Percentiles rank a stretch among this genome's conserved stretches.
phyloP scores from a whole-genome alignment of 1,140 invertebrate genomes.

The Zophobas atratus region DNA sequence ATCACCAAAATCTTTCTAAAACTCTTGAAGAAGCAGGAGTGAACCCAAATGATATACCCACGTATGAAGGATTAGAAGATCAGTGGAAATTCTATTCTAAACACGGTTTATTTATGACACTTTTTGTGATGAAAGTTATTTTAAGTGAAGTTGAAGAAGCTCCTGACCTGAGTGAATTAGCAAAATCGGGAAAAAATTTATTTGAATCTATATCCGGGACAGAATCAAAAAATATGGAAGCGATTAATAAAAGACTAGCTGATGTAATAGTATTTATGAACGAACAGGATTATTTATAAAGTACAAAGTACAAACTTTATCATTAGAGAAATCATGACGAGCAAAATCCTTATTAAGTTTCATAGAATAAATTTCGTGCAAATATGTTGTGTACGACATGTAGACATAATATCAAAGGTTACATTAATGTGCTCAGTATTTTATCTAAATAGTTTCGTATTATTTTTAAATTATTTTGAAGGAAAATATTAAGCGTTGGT shows the following conservation, averaged over 20 bases:
- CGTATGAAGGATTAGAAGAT: conserved; percentile 54
- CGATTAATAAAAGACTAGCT: conserved; percentile 16
- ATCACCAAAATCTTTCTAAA: conserved; percentile 52
- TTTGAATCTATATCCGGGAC: background rate
- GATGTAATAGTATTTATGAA: conserved; percentile 26
- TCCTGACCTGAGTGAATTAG: conserved; percentile 18
- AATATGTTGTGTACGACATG: too few species aligned
- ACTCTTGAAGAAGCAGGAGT: conserved; percentile 60
- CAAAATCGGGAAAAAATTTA: conserved; percentile 12
- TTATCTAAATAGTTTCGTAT: too few species aligned
- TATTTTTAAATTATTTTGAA: too few species aligned
- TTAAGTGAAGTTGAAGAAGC: conserved; percentile 17
- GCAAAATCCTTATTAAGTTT: too few species aligned
- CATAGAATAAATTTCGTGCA: too few species aligned
- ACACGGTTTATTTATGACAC: conserved; percentile 23
- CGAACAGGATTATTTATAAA: conserved; percentile 23
- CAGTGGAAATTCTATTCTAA: conserved; percentile 24
- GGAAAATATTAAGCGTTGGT: too few species aligned
- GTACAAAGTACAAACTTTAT: too few species aligned
- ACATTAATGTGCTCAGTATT: too few species aligned
- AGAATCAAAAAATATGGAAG: conserved; percentile 3
- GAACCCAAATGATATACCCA: conserved; percentile 68
- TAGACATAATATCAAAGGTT: too few species aligned
- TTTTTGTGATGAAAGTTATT: conserved; percentile 29
- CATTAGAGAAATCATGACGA: too few species aligned